A percentile compares a stretch with the other conserved stretches of the same genome.
phyloP scores from a whole-genome alignment of 2,888 invertebrate species.

The Drosophila cognata region DNA sequence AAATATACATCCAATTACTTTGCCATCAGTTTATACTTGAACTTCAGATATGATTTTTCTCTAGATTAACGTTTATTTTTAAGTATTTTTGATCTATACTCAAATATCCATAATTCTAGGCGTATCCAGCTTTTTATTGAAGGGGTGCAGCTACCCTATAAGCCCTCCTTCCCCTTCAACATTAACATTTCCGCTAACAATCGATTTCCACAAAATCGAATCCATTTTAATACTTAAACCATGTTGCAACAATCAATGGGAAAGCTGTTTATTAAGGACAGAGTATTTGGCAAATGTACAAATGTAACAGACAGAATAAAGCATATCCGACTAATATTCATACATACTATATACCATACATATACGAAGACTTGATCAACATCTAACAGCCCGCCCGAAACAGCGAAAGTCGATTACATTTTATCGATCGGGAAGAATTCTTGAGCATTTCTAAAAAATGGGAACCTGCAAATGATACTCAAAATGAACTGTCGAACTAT shows the following conservation, averaged over 20 bases:
- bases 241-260: too few species aligned
- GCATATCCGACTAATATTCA: too few species aligned
- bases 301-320: too few species aligned
- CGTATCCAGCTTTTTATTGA: background rate
- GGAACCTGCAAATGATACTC: background rate
- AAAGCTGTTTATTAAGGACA: too few species aligned
- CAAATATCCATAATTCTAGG: background rate
- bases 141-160: background rate
- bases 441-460: background rate
- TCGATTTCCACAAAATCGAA: background rate
- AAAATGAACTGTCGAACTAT: background rate
- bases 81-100: background rate
- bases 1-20: background rate
- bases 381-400: background rate
- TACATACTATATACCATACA: too few species aligned
- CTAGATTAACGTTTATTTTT: background rate
- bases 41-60: too few species aligned
- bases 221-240: background rate
- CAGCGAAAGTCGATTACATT: too few species aligned
- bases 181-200: background rate
- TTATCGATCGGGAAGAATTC: background rate
- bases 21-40: background rate
- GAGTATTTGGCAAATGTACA: too few species aligned
- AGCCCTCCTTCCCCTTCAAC: background rate
- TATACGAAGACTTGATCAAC: background rate